Percentiles rank a stretch among this genome's conserved stretches.
Evolutionary conservation across 1,140 invertebrate genomes (phyloP).

Genomic region (fruit fly (Drosophila melanogaster)): Release_6_plus_ISO1_MT NT_033779.5:14660501-14661000

Average conservation of each 20-base stretch:
- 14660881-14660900: constrained; percentile 57
- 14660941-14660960: constrained; percentile 27
- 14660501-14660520: constrained; percentile 56
- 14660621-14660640: constrained; percentile 71
- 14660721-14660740: constrained; percentile 17
- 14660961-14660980: constrained; percentile 22
- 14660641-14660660: constrained; percentile 71
- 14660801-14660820: constrained; percentile 28
- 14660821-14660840: constrained; percentile 15
- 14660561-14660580: constrained; percentile 41
- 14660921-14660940: constrained; percentile 46
- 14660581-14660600: constrained; percentile 64
- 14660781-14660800: constrained; percentile 67
- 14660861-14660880: constrained; percentile 27
- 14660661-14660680: constrained; percentile 25
- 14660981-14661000: constrained; percentile 44
- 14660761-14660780: constrained; percentile 74
- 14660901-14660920: constrained; percentile 57
- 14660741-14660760: constrained; percentile 72
- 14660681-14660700: constrained; percentile 78
- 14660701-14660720: constrained; percentile 40
- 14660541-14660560: constrained; percentile 31
- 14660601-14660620: constrained; percentile 69
- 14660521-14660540: constrained; percentile 68
- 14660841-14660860: constrained; percentile 33